These are phyloP conservation scores for Azorinus chamasolen DNA, from an alignment of 2,888 invertebrate species.

Conservation along the genomic window DNA sequence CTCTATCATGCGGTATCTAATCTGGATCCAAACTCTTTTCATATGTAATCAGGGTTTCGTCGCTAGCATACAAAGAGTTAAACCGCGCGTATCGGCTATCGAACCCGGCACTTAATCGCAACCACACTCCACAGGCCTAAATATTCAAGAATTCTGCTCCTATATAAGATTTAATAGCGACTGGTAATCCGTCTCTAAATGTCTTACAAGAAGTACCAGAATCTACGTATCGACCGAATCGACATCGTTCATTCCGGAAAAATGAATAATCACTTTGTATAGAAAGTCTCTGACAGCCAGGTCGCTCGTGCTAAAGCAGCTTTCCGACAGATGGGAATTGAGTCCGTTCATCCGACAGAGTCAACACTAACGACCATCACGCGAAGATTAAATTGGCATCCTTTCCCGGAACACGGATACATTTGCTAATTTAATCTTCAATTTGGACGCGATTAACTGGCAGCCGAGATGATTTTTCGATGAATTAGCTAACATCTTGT, in stretches of 20 bases:
- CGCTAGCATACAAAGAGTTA: no score
- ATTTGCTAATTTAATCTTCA: constrained; percentile 67
- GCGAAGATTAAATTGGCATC: constrained; percentile 65
- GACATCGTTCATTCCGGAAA: background rate
- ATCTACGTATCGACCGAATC: background rate
- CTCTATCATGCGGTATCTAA: no score
- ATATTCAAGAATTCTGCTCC: no score
- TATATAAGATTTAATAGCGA: no score
- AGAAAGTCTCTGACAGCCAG: constrained; percentile 41
- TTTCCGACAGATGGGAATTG: constrained; percentile 61
- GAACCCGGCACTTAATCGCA: no score
- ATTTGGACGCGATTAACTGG: constrained; percentile 66
- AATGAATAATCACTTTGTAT: constrained; percentile 15
- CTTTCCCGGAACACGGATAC: constrained; percentile 47
- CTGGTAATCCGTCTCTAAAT: no score
- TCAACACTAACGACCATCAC: constrained; percentile 59
- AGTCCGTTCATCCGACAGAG: constrained; percentile 49
- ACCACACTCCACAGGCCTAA: no score
- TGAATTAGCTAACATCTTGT: constrained; percentile 69
- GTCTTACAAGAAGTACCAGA: no score
- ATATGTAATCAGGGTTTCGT: no score
- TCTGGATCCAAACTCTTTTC: no score
- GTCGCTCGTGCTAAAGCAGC: constrained; percentile 46
- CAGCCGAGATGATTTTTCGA: constrained; percentile 63
- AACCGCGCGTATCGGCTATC: no score